Percentiles rank a stretch among this genome's conserved stretches.
Evolutionary conservation across 2,113 vertebrate genomes (phyloP).

Genomic region (Copsychus sechellarum): DNA sequence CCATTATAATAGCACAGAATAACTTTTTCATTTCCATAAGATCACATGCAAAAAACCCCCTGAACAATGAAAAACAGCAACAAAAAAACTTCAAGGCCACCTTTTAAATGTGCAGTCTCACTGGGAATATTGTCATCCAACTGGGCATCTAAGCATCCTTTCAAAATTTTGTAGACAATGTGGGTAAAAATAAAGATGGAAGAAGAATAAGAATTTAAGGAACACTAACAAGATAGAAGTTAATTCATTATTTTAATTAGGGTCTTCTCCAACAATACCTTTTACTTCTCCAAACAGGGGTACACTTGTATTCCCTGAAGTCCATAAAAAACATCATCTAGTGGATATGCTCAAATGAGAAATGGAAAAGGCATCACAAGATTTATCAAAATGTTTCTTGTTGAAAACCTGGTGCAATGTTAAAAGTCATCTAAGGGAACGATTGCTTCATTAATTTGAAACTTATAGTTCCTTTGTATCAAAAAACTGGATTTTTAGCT

Average conservation of each 20-base stretch:
- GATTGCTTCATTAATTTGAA: constrained; percentile 42
- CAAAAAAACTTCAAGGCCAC: neutral
- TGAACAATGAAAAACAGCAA: neutral
- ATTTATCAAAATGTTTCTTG: neutral
- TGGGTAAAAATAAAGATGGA: neutral
- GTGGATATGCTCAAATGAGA: neutral
- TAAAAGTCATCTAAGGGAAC: neutral
- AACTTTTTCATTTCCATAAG: neutral
- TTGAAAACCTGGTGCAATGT: neutral
- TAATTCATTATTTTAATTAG: neutral
- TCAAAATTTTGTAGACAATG: neutral
- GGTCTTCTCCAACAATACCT: neutral
- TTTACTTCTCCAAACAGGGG: neutral
- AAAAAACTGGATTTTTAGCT: constrained; percentile 22
- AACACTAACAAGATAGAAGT: neutral
- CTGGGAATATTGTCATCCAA: neutral
- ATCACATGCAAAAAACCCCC: neutral
- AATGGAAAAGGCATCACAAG: neutral
- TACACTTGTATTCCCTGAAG: neutral
- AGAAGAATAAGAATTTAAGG: neutral
- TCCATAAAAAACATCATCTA: neutral
- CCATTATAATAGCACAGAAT: neutral
- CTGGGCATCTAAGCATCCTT: neutral
- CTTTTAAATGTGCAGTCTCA: neutral
- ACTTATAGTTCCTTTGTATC: neutral